Percentiles rank a stretch among this genome's conserved stretches.
Conservation (phyloP, 2,797 vertebrate species). For the Ispidina picta region DNA sequence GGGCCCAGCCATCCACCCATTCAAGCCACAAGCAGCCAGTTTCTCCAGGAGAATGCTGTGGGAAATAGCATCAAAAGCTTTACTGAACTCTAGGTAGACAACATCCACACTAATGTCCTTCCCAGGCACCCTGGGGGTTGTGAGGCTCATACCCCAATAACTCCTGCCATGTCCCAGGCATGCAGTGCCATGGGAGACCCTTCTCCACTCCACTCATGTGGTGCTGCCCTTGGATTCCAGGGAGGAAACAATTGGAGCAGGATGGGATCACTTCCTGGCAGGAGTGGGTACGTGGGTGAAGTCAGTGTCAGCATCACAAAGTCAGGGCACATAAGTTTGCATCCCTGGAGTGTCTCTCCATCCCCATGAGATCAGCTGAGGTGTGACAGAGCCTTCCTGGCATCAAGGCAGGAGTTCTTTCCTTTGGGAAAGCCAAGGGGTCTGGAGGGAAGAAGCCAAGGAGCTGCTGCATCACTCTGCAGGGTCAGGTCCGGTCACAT, state of each 20-base stretch:
- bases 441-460: not conserved
- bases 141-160: not conserved
- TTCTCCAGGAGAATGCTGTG: not conserved
- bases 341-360: not conserved
- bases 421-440: not conserved
- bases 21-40: not conserved
- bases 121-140: fast-evolving
- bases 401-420: not conserved
- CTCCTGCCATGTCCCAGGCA: not conserved
- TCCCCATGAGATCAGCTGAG: not conserved
- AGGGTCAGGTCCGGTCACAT: fast-evolving
- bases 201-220: fast-evolving
- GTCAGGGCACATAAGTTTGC: not conserved
- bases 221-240: not conserved
- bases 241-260: not conserved
- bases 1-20: not conserved
- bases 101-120: not conserved
- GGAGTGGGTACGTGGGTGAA: fast-evolving
- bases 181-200: not conserved
- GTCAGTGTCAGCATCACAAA: not conserved
- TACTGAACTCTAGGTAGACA: not conserved
- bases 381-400: fast-evolving
- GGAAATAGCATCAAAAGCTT: not conserved
- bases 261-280: not conserved
- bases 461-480: not conserved